Evolutionary conservation across 2,113 vertebrate species (phyloP), one percentile per base, ranked within the genome.

Genomic region (Sinocyclocheilus anshuiensis): DNA sequence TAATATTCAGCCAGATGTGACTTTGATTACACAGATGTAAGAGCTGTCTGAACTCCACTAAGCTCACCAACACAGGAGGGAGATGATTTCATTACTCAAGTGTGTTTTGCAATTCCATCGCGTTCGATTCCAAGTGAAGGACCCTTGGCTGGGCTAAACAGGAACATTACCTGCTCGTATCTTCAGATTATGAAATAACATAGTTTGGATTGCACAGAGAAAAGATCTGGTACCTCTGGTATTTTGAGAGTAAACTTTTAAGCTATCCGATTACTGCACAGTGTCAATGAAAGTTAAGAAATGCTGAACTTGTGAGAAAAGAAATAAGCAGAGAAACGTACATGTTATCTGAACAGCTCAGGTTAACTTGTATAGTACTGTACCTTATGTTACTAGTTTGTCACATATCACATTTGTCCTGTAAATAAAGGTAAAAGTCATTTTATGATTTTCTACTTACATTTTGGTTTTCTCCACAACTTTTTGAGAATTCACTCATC

Each of bases 1-100:
- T 83, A 36, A 83, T 83, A 55, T 83, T 83, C 42, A 83, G 63
- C 18, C 81, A 71, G 81, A 83, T 55, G 65, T 33, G 45, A 22
- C 45, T 83, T 83, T 83, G 63, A 83, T 83, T 83, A 71, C 63
- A 83, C 18, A 71, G 81, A 83, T 83, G 45, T 71, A 83, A 83
- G 45, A 55, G 26, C 81, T 69, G 45, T 71, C 65, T 71, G 65
- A 83, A 83, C 10, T 81, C 42, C 8, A 67, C 42, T 65, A 24
- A 45, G 36, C 78, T 50, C 61, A 48, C 15, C 80, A 69, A 12
- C 18, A 33, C 42, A 69, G 80, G 63, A 71, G 42, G 18, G 36
- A 83, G 45, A 67, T 67, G 42, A 55, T 83, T 83, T 72, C 67
- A 83, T 53, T 72, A 72, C 67, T 57, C 45, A 71, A 83, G 82